Evolutionary conservation across 2,888 invertebrate species (phyloP).

Genomic region (Minunthozetes semirufus): DNA sequence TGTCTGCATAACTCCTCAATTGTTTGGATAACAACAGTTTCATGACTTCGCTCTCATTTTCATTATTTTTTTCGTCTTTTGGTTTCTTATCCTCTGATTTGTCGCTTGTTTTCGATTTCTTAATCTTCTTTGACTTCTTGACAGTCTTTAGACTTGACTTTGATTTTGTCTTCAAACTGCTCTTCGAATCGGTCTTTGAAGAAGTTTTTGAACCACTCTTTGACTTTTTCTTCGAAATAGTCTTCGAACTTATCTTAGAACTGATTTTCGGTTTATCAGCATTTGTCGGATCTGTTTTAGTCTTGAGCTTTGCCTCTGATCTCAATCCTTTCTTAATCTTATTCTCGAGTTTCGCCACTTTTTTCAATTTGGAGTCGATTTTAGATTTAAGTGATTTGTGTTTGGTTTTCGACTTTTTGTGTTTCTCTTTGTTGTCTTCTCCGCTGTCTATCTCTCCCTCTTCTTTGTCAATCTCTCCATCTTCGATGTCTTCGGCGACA

Average conservation of each 20-base stretch:
- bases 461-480: conserved; percentile 8
- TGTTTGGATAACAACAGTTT: conserved; percentile 14
- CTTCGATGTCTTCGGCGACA: neutral
- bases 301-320: too few species aligned
- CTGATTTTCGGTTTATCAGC: too few species aligned
- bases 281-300: too few species aligned
- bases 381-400: neutral
- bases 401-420: conserved; percentile 8
- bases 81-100: neutral
- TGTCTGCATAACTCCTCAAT: neutral
- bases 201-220: neutral
- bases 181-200: neutral
- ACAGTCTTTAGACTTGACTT: neutral
- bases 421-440: neutral
- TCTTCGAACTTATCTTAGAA: neutral
- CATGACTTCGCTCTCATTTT: conserved; percentile 14
- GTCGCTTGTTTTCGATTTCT: conserved; percentile 2
- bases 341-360: neutral
- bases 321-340: neutral
- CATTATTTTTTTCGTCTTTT: neutral
- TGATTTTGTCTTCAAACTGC: neutral
- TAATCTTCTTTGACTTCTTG: neutral
- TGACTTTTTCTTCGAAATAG: neutral
- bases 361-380: neutral
- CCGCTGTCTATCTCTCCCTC: conserved; percentile 25